Evolutionary conservation across 2,797 vertebrate species (phyloP).

Genomic region (Sphenodon punctatus): DNA sequence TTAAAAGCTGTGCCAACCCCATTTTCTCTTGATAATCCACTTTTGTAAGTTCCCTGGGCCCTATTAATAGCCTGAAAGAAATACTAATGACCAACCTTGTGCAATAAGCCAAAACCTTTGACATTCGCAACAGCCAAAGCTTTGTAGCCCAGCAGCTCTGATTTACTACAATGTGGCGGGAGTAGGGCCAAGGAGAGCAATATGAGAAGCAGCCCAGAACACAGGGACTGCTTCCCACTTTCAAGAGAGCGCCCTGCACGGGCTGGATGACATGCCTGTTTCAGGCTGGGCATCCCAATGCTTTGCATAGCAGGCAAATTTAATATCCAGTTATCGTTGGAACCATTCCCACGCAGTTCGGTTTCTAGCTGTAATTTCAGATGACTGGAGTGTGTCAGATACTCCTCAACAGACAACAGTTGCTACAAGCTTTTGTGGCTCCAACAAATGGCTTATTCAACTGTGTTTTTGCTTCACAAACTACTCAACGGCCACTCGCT

Average conservation of each 20-base stretch:
- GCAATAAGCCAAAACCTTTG: conserved; percentile 69
- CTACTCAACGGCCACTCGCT: not conserved
- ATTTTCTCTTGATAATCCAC: conserved; percentile 55
- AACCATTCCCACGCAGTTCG: not conserved
- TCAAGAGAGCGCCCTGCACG: not conserved
- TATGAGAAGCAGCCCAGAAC: not conserved
- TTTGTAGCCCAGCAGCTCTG: conserved; percentile 27
- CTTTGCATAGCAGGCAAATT: not conserved
- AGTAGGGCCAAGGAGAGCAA: not conserved
- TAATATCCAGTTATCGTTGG: accelerated
- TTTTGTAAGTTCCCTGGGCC: conserved; percentile 58
- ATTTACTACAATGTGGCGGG: conserved; percentile 23
- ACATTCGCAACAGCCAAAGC: conserved; percentile 54
- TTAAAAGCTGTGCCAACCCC: conserved; percentile 68
- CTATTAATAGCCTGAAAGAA: conserved; percentile 61
- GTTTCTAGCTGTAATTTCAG: not conserved
- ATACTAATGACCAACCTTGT: conserved; percentile 57
- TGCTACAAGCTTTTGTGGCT: not conserved
- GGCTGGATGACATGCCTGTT: no score
- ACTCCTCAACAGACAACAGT: not conserved
- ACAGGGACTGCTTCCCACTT: accelerated
- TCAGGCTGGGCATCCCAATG: no score
- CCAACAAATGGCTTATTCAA: accelerated
- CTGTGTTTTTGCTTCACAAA: accelerated
- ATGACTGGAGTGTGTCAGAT: not conserved